Conservation (phyloP, 2,888 invertebrate genomes). For the Parnassius mnemosyne region DNA sequence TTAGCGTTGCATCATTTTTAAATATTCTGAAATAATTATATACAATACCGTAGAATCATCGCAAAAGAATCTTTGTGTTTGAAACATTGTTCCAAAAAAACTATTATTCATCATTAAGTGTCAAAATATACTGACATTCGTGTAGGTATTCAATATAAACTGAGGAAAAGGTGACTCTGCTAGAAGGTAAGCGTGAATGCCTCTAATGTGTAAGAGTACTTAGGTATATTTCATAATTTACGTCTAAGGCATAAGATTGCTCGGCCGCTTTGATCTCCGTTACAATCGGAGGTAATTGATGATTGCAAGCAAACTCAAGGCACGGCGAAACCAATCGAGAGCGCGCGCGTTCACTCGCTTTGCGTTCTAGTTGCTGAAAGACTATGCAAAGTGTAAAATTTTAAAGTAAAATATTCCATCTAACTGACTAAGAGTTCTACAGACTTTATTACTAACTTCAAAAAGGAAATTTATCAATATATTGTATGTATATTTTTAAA, state of each 20-base stretch:
- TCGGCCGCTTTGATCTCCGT: slow-evolving; percentile 72
- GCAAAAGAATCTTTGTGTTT: no score
- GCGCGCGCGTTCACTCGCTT: slow-evolving; percentile 37
- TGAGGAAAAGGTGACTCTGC: slow-evolving; percentile 12
- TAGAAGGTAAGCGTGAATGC: slow-evolving; percentile 29
- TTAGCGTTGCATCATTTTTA: no score
- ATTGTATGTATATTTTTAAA: no score
- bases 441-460: no score
- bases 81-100: no score
- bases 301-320: slow-evolving; percentile 54
- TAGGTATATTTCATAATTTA: slow-evolving; percentile 58
- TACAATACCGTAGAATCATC: no score
- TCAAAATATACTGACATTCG: slow-evolving; percentile 15
- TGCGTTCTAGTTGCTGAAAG: slow-evolving; percentile 22
- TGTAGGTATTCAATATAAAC: slow-evolving; percentile 16
- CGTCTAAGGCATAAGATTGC: slow-evolving; percentile 57
- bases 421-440: no score
- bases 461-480: no score
- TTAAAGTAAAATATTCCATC: background rate
- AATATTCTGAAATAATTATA: no score
- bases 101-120: slow-evolving; percentile 5
- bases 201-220: slow-evolving; percentile 39
- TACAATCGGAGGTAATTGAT: slow-evolving; percentile 76
- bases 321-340: slow-evolving; percentile 51
- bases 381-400: slow-evolving; percentile 1